Percentiles rank a stretch among this genome's conserved stretches.
Conservation (phyloP, 1,140 invertebrate species). For the Drosophila quadrilineata region DNA sequence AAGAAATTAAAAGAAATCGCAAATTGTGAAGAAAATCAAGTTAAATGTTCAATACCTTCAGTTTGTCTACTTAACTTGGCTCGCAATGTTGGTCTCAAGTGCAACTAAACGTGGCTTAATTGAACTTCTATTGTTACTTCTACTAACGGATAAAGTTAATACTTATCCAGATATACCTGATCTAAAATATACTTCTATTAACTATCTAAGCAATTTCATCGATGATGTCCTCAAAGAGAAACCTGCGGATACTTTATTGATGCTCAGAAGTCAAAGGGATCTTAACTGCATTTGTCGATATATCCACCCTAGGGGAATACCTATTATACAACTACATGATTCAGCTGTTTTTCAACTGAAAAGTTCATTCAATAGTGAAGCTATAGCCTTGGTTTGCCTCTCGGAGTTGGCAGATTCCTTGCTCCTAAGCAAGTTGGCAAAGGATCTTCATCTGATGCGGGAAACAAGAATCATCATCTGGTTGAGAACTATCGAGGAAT, state of each 20-base stretch:
- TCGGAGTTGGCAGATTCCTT: background rate
- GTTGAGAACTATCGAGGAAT: background rate
- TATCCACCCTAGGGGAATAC: background rate
- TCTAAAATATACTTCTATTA: too few species aligned
- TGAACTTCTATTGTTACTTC: background rate
- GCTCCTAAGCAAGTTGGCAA: background rate
- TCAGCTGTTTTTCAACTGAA: background rate
- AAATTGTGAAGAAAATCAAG: background rate
- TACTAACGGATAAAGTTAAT: background rate
- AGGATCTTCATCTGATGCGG: slow-evolving; percentile 1
- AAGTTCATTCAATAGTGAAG: background rate
- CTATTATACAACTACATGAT: slow-evolving; percentile 4
- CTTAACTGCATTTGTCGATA: too few species aligned
- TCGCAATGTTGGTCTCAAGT: slow-evolving; percentile 1
- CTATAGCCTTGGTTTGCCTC: slow-evolving; percentile 29
- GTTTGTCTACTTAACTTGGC: background rate
- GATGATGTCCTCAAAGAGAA: background rate
- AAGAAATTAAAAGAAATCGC: background rate
- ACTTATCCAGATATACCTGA: too few species aligned
- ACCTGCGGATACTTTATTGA: slow-evolving; percentile 1
- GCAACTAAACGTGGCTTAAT: background rate
- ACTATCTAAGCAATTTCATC: background rate
- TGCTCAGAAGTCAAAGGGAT: background rate
- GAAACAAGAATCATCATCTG: slow-evolving; percentile 1
- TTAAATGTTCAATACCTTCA: background rate